These are phyloP conservation scores for Brachylomia viminalis DNA, from an alignment of 2,888 invertebrate genomes.

Conservation along the genomic window DNA sequence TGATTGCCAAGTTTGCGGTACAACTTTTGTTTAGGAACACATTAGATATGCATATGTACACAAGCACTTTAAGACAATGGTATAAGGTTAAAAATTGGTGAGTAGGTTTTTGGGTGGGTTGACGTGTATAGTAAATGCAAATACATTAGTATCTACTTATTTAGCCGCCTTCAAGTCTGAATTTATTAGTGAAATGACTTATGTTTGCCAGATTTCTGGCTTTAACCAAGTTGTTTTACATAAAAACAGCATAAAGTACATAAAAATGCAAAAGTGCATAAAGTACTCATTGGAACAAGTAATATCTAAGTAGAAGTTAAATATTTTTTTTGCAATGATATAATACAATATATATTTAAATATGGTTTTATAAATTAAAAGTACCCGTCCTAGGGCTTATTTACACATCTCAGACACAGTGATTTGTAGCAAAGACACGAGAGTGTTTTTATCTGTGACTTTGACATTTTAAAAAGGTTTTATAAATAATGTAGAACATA, in stretches of 20 bases:
- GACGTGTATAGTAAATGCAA: constrained; percentile 25
- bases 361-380: neutral
- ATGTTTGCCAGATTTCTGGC: neutral
- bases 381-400: too few species aligned
- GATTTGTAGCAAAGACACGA: neutral
- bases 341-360: too few species aligned
- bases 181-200: constrained; percentile 32
- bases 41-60: constrained; percentile 33
- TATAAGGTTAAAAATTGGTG: constrained; percentile 31
- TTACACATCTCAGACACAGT: neutral
- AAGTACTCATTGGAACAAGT: neutral
- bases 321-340: neutral
- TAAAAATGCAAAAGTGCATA: too few species aligned
- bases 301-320: neutral
- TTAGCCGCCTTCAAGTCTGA: constrained; percentile 29
- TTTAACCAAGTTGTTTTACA: neutral
- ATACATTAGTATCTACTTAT: constrained; percentile 46
- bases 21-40: constrained; percentile 58
- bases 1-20: constrained; percentile 64
- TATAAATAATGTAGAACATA: constrained; percentile 33
- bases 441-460: constrained; percentile 16
- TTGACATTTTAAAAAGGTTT: constrained; percentile 31
- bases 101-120: neutral
- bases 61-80: constrained; percentile 13
- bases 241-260: neutral